Evolutionary conservation across 2,888 invertebrate genomes (phyloP).

Genomic region (Stenichneumon culpator): DNA sequence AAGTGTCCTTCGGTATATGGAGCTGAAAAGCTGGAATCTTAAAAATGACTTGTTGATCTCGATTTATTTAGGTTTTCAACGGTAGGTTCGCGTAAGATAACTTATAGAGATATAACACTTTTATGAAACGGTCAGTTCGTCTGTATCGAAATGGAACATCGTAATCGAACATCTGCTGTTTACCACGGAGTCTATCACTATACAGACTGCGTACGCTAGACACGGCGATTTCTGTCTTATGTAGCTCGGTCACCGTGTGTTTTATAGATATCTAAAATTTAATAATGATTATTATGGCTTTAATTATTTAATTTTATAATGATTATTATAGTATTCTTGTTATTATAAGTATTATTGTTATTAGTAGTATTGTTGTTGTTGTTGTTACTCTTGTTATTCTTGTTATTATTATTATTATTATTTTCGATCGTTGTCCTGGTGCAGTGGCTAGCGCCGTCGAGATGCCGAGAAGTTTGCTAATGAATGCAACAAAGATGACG

Average conservation of each 20-base stretch:
- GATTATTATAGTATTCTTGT: not conserved
- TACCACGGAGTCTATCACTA: too few species aligned
- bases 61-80: not conserved
- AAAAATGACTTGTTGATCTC: not conserved
- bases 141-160: too few species aligned
- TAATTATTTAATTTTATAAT: not conserved
- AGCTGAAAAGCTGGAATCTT: not conserved
- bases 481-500: conserved; percentile 80
- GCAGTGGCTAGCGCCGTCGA: conserved; percentile 80
- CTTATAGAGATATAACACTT: not conserved
- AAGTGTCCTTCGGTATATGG: not conserved
- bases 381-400: conserved; percentile 2
- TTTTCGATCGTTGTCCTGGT: conserved; percentile 46
- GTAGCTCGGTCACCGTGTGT: too few species aligned
- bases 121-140: too few species aligned
- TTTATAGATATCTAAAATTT: too few species aligned
- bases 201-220: too few species aligned
- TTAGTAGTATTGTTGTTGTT: not conserved
- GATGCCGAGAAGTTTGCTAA: conserved; percentile 78
- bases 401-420: conserved; percentile 3
- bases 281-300: too few species aligned
- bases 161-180: too few species aligned
- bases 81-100: not conserved
- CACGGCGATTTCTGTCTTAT: too few species aligned
- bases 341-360: not conserved